Percentiles rank a stretch among this genome's conserved stretches.
These are phyloP conservation scores for Trachythela sp. DNA, from an alignment of 64 coral and sea anemone species.

Conservation along the genomic window DNA sequence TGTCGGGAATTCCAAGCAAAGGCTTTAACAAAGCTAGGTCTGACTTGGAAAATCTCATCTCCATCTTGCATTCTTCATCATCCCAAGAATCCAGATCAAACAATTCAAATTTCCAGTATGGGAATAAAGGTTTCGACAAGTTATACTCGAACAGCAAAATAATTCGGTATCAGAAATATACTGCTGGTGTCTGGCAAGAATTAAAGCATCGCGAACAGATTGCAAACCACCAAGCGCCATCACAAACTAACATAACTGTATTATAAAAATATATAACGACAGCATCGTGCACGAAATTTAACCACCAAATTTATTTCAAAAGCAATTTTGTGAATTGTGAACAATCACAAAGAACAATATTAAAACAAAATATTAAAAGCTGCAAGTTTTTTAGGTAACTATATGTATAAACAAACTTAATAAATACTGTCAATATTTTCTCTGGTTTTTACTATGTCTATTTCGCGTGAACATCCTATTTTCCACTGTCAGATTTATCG, in stretches of 20 bases:
- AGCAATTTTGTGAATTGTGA: neutral
- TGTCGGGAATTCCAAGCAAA: neutral
- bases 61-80: conserved; percentile 11
- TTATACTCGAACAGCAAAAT: neutral
- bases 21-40: neutral
- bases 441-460: too few species aligned
- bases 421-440: too few species aligned
- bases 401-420: too few species aligned
- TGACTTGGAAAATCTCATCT: neutral
- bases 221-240: neutral
- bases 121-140: neutral
- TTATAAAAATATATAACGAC: neutral
- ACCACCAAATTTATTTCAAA: neutral
- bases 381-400: neutral
- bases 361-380: conserved; percentile 6
- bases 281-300: conserved; percentile 8
- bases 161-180: conserved; percentile 6
- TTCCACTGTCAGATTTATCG: neutral
- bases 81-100: conserved; percentile 18
- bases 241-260: neutral
- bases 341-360: conserved; percentile 4
- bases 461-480: too few species aligned
- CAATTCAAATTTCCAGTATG: neutral
- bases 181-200: neutral
- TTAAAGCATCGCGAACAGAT: conserved; percentile 15